Evolutionary conservation across 2,888 invertebrate genomes (phyloP), one percentile per base, ranked within the genome.

Genomic region (Papilio demoleus): DNA sequence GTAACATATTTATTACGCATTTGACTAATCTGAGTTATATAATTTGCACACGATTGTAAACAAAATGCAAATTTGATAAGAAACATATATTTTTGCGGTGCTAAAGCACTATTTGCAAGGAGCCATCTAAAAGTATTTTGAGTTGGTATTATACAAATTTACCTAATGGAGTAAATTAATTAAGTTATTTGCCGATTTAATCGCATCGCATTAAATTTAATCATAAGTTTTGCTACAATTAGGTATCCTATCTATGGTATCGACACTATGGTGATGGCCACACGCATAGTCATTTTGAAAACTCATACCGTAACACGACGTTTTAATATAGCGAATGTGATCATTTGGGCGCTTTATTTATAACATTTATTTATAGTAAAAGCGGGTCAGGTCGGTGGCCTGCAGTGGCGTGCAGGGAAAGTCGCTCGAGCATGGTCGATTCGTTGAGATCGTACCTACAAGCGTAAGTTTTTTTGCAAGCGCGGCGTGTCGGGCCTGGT

Each of bases 371-470:
- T 74, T 78, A 75, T 77, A 78, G 85, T 84, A 88, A 90, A 92
- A 92, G 87, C 88, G 77, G 90, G 92, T 88, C 91, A 88, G 80
- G 83, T 85, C 84, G 83, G 77, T 79, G 83, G 79, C 78, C 81
- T 73, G 77, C 50, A 8, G n/a, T 11, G 42, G 42, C 71, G 68
- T 77, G 80, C 80, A 88, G 90, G 87, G 90, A 92, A 92, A 92
- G 91, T 87, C 83, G 82, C 71, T 81, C 80, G 77, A 82, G 83
- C 83, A 82, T 83, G 82, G 81, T 71, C 75, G 76, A 77, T 76
- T 82, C 74, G 81, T 81, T 68, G 75, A 73, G 67, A n/a, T n/a
- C n/a, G 31, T 72, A 82, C 53, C 17, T n/a, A 31, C 47, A 12
- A 9, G 12, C 22, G 47, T 22, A 22, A 4, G 53, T 56, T 85